phyloP scores from a whole-genome alignment of 2,888 invertebrate species.

The Ashinkailepas kermadecensis region DNA sequence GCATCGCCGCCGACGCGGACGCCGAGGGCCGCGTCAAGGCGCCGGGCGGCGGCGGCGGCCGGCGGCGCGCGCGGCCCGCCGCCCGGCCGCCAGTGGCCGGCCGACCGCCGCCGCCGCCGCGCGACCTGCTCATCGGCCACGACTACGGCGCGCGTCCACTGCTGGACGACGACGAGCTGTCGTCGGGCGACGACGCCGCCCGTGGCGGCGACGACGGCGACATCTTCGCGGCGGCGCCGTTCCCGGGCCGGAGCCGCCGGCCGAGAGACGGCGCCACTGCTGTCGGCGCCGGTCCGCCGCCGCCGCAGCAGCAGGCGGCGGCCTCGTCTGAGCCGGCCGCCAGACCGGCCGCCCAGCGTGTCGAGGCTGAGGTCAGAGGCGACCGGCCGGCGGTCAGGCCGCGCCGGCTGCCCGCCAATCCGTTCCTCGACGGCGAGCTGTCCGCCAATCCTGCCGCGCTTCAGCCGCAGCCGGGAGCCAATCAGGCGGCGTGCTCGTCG shows the following conservation, averaged over 20 bases:
- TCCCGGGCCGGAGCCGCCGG: neutral
- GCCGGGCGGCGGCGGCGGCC: conserved; percentile 24
- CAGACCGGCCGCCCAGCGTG: too few species aligned
- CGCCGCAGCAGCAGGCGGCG: neutral
- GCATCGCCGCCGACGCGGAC: conserved; percentile 45
- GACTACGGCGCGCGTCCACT: conserved; percentile 67
- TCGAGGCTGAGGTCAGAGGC: neutral
- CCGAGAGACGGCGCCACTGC: neutral
- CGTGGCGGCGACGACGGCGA: neutral
- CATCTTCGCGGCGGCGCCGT: neutral
- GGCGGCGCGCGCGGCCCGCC: conserved; percentile 20
- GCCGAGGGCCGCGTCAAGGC: conserved; percentile 24
- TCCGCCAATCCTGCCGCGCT: too few species aligned
- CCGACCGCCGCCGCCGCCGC: conserved; percentile 28
- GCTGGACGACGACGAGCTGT: conserved; percentile 67
- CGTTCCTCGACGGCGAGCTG: neutral
- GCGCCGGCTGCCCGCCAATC: neutral
- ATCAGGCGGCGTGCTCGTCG: neutral
- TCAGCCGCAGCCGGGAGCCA: neutral
- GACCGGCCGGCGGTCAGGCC: neutral
- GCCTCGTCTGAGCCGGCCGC: too few species aligned
- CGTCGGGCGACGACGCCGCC: conserved; percentile 46
- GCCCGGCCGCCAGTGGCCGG: neutral
- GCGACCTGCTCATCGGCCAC: conserved; percentile 54
- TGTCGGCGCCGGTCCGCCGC: neutral